Evolutionary conservation across 1,140 invertebrate species (phyloP).

Genomic region (Caenorhabditis remanei): DNA sequence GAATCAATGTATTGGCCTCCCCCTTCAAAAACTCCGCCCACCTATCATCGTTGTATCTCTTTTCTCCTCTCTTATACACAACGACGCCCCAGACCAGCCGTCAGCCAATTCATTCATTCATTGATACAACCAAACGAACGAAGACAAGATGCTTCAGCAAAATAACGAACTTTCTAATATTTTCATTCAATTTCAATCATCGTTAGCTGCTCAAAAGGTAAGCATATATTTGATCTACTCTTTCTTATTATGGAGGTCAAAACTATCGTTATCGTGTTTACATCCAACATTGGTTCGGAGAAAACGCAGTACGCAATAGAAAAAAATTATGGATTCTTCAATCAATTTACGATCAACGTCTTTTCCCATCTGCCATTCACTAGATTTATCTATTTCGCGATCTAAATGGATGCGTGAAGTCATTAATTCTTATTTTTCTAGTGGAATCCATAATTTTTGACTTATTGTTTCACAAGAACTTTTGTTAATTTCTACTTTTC

Average conservation of each 20-base stretch:
- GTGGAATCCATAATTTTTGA: background rate
- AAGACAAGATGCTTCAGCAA: conserved; percentile 27
- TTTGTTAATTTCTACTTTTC: background rate
- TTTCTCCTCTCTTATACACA: conserved; percentile 35
- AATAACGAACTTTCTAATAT: conserved; percentile 16
- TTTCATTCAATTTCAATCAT: conserved; percentile 13
- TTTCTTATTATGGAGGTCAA: background rate
- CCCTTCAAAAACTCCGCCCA: background rate
- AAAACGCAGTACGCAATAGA: no score
- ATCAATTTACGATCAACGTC: no score
- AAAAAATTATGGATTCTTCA: no score
- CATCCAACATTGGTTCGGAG: no score
- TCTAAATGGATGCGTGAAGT: no score
- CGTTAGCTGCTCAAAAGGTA: conserved; percentile 30
- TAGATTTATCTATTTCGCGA: no score
- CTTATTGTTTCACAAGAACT: background rate
- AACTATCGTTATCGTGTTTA: background rate
- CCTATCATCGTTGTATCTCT: conserved; percentile 46
- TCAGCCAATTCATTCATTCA: conserved; percentile 38
- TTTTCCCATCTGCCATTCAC: no score
- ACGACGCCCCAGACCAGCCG: conserved; percentile 35
- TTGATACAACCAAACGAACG: conserved; percentile 24
- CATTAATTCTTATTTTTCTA: background rate
- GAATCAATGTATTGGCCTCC: conserved; percentile 5
- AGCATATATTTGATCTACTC: background rate